Conservation (phyloP, 2,797 vertebrate genomes). For the Hirundo rustica region DNA sequence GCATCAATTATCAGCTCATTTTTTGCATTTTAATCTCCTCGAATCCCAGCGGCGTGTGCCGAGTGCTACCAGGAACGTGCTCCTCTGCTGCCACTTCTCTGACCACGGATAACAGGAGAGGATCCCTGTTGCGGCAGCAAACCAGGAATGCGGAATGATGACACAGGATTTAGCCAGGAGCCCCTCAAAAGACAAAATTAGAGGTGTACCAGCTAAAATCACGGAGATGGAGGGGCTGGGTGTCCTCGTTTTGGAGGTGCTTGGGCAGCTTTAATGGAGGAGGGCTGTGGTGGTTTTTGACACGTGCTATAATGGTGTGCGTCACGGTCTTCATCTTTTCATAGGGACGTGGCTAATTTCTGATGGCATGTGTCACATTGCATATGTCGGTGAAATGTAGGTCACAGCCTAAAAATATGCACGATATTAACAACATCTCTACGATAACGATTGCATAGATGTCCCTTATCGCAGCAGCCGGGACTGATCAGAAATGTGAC, state of each 20-base stretch:
- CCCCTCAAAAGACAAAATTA: background rate
- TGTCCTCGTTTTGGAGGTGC: background rate
- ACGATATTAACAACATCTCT: conserved; percentile 10
- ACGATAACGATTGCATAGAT: background rate
- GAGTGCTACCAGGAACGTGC: background rate
- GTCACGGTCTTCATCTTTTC: conserved; percentile 29
- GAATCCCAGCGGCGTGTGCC: background rate
- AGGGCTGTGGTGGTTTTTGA: conserved; percentile 11
- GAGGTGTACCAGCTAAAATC: background rate
- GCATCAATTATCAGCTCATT: conserved; percentile 11
- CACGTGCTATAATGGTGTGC: conserved; percentile 43
- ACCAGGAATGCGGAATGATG: background rate
- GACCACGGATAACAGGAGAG: background rate
- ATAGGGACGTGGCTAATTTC: conserved; percentile 9
- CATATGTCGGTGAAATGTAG: conserved; percentile 46
- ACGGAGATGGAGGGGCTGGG: background rate
- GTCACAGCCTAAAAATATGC: conserved; percentile 27
- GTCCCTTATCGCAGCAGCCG: background rate
- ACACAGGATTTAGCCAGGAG: background rate
- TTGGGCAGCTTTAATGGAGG: conserved; percentile 17
- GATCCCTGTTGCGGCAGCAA: background rate
- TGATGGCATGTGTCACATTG: conserved; percentile 38
- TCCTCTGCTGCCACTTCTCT: background rate
- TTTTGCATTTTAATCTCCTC: conserved; percentile 51
- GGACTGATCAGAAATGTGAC: background rate